Base-by-base conservation (phyloP, 1,140 invertebrate genomes). In the Alviniconcha marisindica region DNA sequence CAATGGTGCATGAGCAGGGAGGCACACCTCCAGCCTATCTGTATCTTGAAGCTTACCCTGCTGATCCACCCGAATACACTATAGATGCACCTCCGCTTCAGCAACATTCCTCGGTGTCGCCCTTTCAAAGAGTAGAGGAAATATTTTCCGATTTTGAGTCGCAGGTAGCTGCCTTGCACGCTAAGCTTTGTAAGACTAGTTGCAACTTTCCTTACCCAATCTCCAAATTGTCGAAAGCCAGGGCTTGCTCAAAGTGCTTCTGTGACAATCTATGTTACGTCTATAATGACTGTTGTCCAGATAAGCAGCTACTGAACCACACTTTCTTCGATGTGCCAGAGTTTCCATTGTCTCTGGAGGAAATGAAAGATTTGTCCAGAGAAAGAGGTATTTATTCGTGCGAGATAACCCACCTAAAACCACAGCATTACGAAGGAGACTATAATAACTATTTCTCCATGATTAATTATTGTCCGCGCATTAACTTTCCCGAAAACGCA, bases 181-280 rank as follows among this genome's bases (percentile, higher is more conserved):
- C 42, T 10, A 42, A 51, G 44, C 44, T 76, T 21, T 76, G 73
- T 21, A n/a, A 42, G 2, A 76, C 73, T 3, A 2, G 5, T 10
- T 76, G 73, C 21, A 7, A 54, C n/a, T 76, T 76, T n/a, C 3
- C n/a, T 31, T 51, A 51, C 36, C 2, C 40, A 12, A 14, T 2
- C 3, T 7, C 28, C 40, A 76, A 7, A 28, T 10, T 0, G 4
- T 24, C 10, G 31, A 2, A 4, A 54, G 73, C 73, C 14, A 7
- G 24, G 10, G 3, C 12, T 14, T 76, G 73, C 21, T 28, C 42
- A 28, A 33, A 5, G 2, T 76, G 73, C 51, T n/a, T 14, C 73
- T 76, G 73, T 33, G 73, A 76, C 73, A 40, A 76, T 31, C 73
- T 76, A n/a, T 76, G 73, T 21, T n/a, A 31, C 31, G 31, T 76